phyloP scores from a whole-genome alignment of 2,888 invertebrate genomes.

The Acanthopleura granulata region DNA sequence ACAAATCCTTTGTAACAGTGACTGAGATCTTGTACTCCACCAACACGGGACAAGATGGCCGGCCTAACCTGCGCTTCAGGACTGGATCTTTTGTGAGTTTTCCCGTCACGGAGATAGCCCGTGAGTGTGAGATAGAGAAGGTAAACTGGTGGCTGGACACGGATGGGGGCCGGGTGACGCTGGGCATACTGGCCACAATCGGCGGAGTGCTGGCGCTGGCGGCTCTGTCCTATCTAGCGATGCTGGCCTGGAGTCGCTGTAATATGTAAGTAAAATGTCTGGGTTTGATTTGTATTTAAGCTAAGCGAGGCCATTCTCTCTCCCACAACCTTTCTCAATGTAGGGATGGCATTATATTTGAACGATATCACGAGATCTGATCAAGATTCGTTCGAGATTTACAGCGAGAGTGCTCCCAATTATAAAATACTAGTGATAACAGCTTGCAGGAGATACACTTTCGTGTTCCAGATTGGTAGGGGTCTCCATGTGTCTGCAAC shows the following conservation, averaged over 20 bases:
- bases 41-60: neutral
- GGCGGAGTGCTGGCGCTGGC: neutral
- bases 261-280: neutral
- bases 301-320: too few species aligned
- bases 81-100: conserved; percentile 10
- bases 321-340: too few species aligned
- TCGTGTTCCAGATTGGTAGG: too few species aligned
- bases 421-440: too few species aligned
- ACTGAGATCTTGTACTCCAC: neutral
- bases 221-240: neutral
- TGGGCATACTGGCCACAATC: neutral
- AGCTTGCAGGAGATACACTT: too few species aligned
- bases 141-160: conserved; percentile 21
- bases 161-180: neutral
- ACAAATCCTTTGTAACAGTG: neutral
- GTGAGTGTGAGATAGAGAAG: neutral
- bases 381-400: too few species aligned
- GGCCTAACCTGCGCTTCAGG: neutral
- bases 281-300: neutral
- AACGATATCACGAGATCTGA: too few species aligned
- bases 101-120: neutral
- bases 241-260: neutral
- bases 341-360: too few species aligned
- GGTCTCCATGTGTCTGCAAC: too few species aligned
- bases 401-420: too few species aligned